Evolutionary conservation across 1,140 invertebrate genomes (phyloP).

Genomic region (Bombus terrestris): DNA sequence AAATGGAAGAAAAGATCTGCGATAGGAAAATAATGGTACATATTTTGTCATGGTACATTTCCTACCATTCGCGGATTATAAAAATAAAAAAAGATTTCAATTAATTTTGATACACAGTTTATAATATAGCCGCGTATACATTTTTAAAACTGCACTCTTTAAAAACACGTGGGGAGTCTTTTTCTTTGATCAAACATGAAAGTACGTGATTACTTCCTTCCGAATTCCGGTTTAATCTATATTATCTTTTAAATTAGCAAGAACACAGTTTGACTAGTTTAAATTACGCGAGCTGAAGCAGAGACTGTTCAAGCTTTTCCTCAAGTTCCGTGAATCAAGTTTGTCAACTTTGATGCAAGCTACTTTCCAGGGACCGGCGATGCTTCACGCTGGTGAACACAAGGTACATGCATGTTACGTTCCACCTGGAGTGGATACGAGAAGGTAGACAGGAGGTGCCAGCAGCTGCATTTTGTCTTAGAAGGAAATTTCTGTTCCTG

Average conservation of each 20-base stretch:
- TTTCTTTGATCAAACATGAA: background rate
- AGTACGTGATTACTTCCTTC: background rate
- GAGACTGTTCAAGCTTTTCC: background rate
- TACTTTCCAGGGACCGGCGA: slow-evolving; percentile 57
- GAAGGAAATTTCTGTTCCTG: background rate
- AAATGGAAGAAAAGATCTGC: background rate
- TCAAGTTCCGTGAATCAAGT: slow-evolving; percentile 67
- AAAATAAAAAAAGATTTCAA: background rate
- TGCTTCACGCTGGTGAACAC: slow-evolving; percentile 58
- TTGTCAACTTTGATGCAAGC: slow-evolving; percentile 77
- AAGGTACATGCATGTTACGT: slow-evolving; percentile 44
- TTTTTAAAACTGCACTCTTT: too few relatives aligned
- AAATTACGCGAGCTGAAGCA: slow-evolving; percentile 33
- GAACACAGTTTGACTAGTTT: slow-evolving; percentile 37
- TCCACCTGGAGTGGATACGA: background rate
- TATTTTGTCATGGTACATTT: background rate
- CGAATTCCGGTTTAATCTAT: background rate
- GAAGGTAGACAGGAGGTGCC: background rate
- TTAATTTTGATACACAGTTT: too few relatives aligned
- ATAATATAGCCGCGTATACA: too few relatives aligned
- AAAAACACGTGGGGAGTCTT: too few relatives aligned
- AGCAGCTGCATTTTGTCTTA: slow-evolving; percentile 14
- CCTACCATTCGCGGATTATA: background rate
- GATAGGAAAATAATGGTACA: background rate
- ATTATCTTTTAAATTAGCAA: background rate